Evolutionary conservation across 2,888 invertebrate genomes (phyloP), one percentile per base, ranked within the genome.

Genomic region (Bombyx huttoni): DNA sequence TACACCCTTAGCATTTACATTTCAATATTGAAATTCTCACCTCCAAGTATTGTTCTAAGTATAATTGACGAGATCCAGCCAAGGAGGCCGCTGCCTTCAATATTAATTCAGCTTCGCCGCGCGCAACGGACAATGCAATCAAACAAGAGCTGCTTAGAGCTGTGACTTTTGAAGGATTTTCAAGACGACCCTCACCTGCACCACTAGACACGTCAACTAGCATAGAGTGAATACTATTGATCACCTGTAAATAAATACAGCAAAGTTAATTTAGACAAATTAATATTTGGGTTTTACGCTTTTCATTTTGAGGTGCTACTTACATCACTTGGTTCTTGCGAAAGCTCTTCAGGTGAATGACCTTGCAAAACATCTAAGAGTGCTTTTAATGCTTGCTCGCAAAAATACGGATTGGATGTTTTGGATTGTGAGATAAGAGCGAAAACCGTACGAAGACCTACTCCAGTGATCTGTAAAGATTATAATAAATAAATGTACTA

Each of bases 141-240:
- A 99, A 90, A 63, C 98, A 98, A 1, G 98, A 94, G 74, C 97
- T 96, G 51, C 98, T 96, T 54, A 97, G 91, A 6, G 96, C 93
- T 14, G 96, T 96, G 65, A 98, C 90, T 61, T 91, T 91, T 57
- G 90, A 91, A 13, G 94, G 92, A 63, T 90, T 88, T 2, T 91
- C 90, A 6, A 61, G 52, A 13, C 62, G 62, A 9, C 71, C 76
- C 69, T 61, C 86, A 51, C 13, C n/a, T 48, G 89, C 52, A 87
- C 93, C 91, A 49, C 94, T 94, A 2, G 96, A 93, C 59, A 98
- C 89, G 64, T 97, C 96, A 62, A 96, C 89, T 50, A 98, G 83
- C 64, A 98, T 90, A 59, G 94, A 92, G 75, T 97, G 97, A 50
- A 98, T 86, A 47, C 94, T 93, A 78, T 94, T 93, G 88, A 92